Conservation (phyloP, 2,888 invertebrate species). For the Argyra leucocephala region DNA sequence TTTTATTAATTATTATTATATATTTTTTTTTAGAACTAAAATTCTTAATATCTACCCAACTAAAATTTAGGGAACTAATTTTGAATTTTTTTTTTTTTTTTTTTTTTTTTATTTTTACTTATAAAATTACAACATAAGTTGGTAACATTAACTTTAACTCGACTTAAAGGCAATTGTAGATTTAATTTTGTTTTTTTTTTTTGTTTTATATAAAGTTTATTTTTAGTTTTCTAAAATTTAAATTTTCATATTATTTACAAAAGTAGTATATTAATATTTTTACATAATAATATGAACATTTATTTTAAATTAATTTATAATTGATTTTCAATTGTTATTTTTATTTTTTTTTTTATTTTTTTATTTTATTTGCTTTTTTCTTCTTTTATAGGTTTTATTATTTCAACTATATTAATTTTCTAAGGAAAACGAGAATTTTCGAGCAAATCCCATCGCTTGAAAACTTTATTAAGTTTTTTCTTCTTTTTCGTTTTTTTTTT, state of each 20-base stretch:
- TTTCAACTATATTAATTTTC: neutral
- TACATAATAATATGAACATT: neutral
- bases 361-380: too few species aligned
- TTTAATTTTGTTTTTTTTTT: neutral
- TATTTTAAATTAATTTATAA: too few species aligned
- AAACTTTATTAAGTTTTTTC: neutral
- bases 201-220: neutral
- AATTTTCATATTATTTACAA: neutral
- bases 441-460: neutral
- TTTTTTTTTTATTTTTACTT: neutral
- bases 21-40: neutral
- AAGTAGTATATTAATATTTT: neutral
- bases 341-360: neutral
- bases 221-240: neutral
- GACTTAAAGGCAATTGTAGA: neutral
- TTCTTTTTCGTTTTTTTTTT: neutral
- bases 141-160: neutral
- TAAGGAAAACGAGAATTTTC: neutral
- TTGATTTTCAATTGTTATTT: too few species aligned
- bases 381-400: too few species aligned
- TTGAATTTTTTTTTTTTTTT: neutral
- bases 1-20: neutral
- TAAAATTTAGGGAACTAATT: neutral
- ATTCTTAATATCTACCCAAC: neutral
- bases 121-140: constrained; percentile 1